phyloP scores from a whole-genome alignment of 2,888 invertebrate genomes.

The Crossocerus cetratus region DNA sequence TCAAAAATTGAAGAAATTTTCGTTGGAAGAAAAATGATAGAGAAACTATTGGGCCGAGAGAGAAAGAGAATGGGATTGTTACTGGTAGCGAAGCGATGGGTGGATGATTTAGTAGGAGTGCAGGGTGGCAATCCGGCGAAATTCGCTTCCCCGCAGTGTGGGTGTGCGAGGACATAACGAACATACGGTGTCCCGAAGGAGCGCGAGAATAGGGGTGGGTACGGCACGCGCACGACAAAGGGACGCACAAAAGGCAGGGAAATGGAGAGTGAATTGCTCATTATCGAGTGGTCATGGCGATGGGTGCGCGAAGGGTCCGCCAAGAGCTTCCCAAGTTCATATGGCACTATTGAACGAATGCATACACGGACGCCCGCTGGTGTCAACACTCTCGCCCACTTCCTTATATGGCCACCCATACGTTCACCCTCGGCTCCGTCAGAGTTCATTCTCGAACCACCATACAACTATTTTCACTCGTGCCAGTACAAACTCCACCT shows the following conservation, averaged over 20 bases:
- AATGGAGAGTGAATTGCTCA: slow-evolving; percentile 72
- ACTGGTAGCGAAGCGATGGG: too few species aligned
- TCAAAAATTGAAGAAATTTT: too few species aligned
- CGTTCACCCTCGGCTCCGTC: too few species aligned
- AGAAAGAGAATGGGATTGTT: too few species aligned
- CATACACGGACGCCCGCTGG: too few species aligned
- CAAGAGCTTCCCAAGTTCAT: neutral
- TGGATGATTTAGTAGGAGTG: neutral
- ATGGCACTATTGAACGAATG: neutral
- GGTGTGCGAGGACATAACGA: slow-evolving; percentile 46
- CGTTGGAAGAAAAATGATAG: too few species aligned
- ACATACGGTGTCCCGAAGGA: slow-evolving; percentile 54
- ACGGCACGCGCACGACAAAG: slow-evolving; percentile 64
- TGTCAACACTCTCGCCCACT: too few species aligned
- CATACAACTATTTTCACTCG: too few species aligned
- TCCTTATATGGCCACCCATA: too few species aligned
- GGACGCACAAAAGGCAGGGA: slow-evolving; percentile 68
- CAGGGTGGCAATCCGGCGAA: slow-evolving; percentile 35
- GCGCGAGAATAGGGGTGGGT: slow-evolving; percentile 23
- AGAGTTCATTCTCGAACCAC: too few species aligned
- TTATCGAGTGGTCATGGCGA: slow-evolving; percentile 64
- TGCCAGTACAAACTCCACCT: too few species aligned
- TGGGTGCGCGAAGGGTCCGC: neutral
- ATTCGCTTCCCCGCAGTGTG: slow-evolving; percentile 25
- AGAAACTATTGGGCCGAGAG: too few species aligned